These are phyloP conservation scores for Sebastolobus altivelis DNA, from an alignment of 2,797 vertebrate genomes.

Conservation along the genomic window DNA sequence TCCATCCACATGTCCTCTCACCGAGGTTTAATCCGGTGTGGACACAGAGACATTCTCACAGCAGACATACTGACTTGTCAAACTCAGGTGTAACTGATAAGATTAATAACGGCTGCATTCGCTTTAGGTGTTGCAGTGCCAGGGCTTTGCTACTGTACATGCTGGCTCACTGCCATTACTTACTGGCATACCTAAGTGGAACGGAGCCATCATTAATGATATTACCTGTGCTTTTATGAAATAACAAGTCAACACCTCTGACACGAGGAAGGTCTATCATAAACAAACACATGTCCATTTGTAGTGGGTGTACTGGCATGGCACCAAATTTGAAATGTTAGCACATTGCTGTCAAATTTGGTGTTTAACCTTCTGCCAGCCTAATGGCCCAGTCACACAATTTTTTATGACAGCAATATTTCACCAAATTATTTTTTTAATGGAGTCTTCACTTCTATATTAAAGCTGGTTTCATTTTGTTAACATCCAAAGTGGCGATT, in stretches of 20 bases:
- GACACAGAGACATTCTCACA: not conserved
- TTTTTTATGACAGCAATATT: not conserved
- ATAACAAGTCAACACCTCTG: slow-evolving; percentile 18
- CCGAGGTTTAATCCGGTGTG: not conserved
- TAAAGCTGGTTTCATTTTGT: not conserved
- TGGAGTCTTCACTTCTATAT: not conserved
- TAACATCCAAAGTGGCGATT: not conserved
- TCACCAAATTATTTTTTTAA: not conserved
- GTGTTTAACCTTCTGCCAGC: not conserved
- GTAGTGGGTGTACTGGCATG: not conserved
- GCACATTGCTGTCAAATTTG: not conserved
- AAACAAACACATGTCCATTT: slow-evolving; percentile 11
- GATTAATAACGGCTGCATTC: slow-evolving; percentile 16
- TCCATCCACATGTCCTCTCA: not conserved
- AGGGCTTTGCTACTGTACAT: not conserved
- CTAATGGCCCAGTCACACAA: not conserved
- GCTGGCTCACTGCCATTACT: slow-evolving; percentile 6
- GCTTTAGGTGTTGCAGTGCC: not conserved
- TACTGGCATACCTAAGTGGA: slow-evolving; percentile 14
- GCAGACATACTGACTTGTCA: slow-evolving; percentile 4
- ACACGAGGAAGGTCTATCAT: not conserved
- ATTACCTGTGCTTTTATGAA: slow-evolving; percentile 21
- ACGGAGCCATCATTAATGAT: slow-evolving; percentile 15
- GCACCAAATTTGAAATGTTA: slow-evolving; percentile 5
- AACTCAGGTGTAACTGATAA: not conserved